These are phyloP conservation scores for Halocynthia roretzi DNA, from an alignment of 23 tunicate genomes.

Conservation along the genomic window DNA sequence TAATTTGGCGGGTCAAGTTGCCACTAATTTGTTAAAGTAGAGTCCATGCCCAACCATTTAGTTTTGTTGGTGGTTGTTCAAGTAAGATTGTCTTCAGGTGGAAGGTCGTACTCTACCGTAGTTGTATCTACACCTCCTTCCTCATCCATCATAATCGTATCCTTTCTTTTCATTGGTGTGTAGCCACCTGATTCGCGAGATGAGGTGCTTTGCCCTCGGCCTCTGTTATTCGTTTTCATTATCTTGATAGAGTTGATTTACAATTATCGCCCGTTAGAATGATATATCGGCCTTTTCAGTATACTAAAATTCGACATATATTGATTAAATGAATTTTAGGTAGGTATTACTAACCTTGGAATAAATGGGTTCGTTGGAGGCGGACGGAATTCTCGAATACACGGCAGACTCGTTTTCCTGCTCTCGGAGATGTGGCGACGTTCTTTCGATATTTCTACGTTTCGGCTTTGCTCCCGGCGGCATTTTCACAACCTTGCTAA, in stretches of 20 bases:
- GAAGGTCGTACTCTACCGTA: not conserved
- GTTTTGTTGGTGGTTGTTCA: not conserved
- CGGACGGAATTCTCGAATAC: conserved; percentile 12
- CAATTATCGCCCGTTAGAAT: no score
- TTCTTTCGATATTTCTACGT: not conserved
- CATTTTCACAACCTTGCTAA: conserved; percentile 4
- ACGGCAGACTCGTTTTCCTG: not conserved
- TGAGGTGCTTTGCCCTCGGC: no score
- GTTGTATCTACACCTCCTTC: not conserved
- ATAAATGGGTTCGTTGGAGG: conserved; percentile 5
- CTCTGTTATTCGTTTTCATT: no score
- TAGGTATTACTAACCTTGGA: not conserved
- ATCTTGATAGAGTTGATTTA: no score
- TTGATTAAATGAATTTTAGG: no score
- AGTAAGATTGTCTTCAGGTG: not conserved
- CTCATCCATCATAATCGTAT: no score
- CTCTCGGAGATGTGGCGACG: not conserved
- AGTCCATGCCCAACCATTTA: no score
- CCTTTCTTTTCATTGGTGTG: conserved; percentile 8
- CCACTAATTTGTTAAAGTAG: no score
- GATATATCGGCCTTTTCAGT: no score
- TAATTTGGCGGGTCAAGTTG: no score
- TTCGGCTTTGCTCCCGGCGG: conserved; percentile 16
- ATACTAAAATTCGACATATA: no score
- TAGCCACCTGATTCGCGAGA: not conserved